Evolutionary conservation across 2,113 vertebrate genomes (phyloP).

Genomic region (Pica pica): DNA sequence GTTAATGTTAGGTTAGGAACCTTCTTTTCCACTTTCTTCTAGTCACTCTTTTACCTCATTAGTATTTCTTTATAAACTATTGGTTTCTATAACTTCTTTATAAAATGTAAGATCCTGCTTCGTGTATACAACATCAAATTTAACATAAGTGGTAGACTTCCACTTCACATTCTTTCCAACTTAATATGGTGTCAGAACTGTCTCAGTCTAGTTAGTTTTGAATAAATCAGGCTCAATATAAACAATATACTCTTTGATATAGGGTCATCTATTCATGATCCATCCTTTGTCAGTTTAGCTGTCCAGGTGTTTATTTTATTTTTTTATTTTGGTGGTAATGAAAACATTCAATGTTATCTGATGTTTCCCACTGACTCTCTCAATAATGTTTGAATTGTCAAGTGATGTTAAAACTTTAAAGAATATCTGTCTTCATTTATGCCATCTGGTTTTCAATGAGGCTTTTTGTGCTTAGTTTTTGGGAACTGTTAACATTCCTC

Average conservation of each 20-base stretch:
- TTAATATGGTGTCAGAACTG: not conserved
- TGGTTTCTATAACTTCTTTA: not conserved
- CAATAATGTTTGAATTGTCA: not conserved
- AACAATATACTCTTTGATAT: not conserved
- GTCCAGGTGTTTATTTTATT: not conserved
- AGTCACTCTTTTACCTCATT: not conserved
- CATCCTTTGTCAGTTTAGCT: not conserved
- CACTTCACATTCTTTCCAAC: not conserved
- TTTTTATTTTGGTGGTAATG: not conserved
- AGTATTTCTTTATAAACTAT: not conserved
- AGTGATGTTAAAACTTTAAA: not conserved
- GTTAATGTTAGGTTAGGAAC: not conserved
- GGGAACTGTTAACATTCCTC: not conserved
- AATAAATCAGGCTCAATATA: not conserved
- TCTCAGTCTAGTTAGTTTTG: not conserved
- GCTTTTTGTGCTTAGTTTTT: not conserved
- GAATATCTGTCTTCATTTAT: not conserved
- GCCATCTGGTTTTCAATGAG: not conserved
- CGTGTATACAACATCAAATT: not conserved
- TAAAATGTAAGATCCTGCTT: not conserved
- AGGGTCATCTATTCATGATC: not conserved
- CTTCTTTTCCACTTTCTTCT: not conserved
- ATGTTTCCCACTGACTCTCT: not conserved
- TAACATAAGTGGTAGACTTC: not conserved
- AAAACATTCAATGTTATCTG: not conserved